Conservation (phyloP, 2,888 invertebrate genomes). For the Diabrotica balteata region DNA sequence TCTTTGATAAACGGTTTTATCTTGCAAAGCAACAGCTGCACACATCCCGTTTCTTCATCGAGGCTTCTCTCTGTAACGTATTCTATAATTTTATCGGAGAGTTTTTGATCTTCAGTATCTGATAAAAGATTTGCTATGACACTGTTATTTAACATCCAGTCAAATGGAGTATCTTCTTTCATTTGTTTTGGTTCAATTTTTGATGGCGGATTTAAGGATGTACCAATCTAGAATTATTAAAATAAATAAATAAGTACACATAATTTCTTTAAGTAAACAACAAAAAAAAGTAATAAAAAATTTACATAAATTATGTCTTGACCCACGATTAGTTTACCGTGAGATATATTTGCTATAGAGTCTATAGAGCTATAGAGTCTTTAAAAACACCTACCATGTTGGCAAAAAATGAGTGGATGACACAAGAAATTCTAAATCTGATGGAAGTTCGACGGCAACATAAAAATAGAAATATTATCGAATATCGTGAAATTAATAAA, state of each 20-base stretch:
- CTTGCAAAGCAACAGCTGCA: conserved; percentile 79
- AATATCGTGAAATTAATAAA: no score
- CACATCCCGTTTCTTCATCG: conserved; percentile 71
- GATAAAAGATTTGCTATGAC: conserved; percentile 66
- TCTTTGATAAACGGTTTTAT: conserved; percentile 77
- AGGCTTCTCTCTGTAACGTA: conserved; percentile 65
- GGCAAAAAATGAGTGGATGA: no score
- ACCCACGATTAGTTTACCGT: no score
- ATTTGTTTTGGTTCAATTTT: conserved; percentile 52
- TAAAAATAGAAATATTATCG: no score
- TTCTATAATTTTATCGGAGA: conserved; percentile 70
- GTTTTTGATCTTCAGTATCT: conserved; percentile 68
- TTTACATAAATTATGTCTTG: no score
- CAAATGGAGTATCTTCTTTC: conserved; percentile 61
- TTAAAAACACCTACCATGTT: no score
- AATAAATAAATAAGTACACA: not conserved
- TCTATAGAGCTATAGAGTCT: no score
- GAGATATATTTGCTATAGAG: no score
- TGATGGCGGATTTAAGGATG: conserved; percentile 61
- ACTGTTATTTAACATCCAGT: conserved; percentile 72
- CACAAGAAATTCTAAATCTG: no score
- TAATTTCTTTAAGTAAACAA: no score
- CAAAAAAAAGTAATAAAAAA: no score
- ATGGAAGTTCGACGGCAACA: no score
- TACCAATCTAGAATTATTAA: conserved; percentile 66